Evolutionary conservation across 2,113 vertebrate species (phyloP).

Genomic region (Microcebus murinus): DNA sequence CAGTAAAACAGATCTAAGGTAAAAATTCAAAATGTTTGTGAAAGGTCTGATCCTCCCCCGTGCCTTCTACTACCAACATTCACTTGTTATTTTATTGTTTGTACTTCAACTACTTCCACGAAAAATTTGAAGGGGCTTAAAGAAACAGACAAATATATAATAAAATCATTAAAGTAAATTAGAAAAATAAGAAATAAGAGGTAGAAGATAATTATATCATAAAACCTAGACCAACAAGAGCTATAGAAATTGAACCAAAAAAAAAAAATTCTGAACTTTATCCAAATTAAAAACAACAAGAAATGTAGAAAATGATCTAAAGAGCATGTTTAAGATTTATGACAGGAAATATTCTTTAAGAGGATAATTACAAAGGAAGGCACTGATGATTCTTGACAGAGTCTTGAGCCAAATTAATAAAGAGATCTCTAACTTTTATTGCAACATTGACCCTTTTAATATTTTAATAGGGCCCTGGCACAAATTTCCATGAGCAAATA

Average conservation of each 20-base stretch:
- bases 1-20: background rate
- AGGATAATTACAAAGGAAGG: background rate
- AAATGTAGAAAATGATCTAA: background rate
- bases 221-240: background rate
- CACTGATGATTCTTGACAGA: background rate
- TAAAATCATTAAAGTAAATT: background rate
- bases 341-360: background rate
- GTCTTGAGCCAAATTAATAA: background rate
- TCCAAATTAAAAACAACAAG: background rate
- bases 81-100: background rate
- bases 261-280: background rate
- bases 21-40: conserved; percentile 24
- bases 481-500: conserved; percentile 4
- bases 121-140: background rate
- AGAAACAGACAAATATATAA: background rate
- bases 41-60: background rate
- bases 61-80: background rate
- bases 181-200: background rate
- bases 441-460: background rate
- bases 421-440: background rate
- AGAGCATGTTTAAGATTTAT: background rate
- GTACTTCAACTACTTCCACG: background rate
- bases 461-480: background rate
- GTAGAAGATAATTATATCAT: background rate
- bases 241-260: background rate